A percentile compares a stretch with the other conserved stretches of the same genome.
Evolutionary conservation across 2,888 invertebrate genomes (phyloP).

Genomic region (Synanthedon vespiformis): DNA sequence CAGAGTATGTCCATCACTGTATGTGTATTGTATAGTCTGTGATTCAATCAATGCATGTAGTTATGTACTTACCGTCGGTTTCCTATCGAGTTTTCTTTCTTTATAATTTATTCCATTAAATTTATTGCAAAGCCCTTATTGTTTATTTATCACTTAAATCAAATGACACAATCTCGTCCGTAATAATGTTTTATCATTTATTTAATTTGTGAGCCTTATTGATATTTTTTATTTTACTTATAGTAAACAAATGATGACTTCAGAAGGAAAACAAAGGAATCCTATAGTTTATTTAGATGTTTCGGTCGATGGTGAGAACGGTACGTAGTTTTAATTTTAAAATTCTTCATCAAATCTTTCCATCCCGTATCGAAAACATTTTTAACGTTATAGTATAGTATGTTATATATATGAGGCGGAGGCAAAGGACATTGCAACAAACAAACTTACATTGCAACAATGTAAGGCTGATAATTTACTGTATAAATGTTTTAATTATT

Average conservation of each 20-base stretch:
- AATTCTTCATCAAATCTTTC: not conserved
- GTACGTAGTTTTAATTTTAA: slow-evolving; percentile 41
- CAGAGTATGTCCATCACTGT: too few relatives aligned
- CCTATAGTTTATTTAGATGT: slow-evolving; percentile 80
- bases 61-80: too few relatives aligned
- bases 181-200: slow-evolving; percentile 45
- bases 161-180: slow-evolving; percentile 8
- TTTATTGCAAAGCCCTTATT: too few relatives aligned
- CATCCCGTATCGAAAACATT: not conserved
- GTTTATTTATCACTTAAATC: too few relatives aligned
- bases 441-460: slow-evolving; percentile 3
- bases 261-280: slow-evolving; percentile 36
- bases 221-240: slow-evolving; percentile 9
- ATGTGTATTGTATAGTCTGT: too few relatives aligned
- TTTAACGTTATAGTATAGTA: not conserved
- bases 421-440: slow-evolving; percentile 1
- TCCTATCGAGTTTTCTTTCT: too few relatives aligned
- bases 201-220: slow-evolving; percentile 25
- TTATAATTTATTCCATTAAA: too few relatives aligned
- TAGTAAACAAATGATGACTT: not conserved
- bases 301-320: slow-evolving; percentile 74
- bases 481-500: slow-evolving; percentile 14
- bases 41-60: too few relatives aligned
- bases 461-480: slow-evolving; percentile 9
- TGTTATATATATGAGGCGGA: not conserved